Evolutionary conservation across 1,140 invertebrate species (phyloP), one percentile per base, ranked within the genome.

Genomic region (Metopolophium dirhodum): DNA sequence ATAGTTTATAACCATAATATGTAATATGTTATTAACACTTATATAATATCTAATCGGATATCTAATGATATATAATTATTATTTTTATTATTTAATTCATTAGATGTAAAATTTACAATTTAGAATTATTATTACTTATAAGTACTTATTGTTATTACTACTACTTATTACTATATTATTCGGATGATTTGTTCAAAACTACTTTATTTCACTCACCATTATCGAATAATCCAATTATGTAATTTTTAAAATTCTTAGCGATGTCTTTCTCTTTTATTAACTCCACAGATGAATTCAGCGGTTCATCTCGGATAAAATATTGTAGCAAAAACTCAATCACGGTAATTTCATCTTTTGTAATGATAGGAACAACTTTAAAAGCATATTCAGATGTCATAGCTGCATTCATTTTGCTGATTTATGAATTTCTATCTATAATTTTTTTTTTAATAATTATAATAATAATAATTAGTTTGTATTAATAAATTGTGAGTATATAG

Each of bases 291-390:
- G 96, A 95, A 95, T 97, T 97, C 30, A 97, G 95, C 0, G 97
- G 97, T 94, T 97, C 97, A 93, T 97, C 97, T 41, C 95, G 95
- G 95, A 97, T 97, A 95, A 97, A 97, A 94, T 96, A 96, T 94
- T 95, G 95, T 83, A 95, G 95, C 0, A 97, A 95, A 94, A 97
- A 97, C 11, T 96, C 95, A 3, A 97, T 94, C 0, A 96, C 95
- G 22, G 94, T 94, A 0, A 96, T 95, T 88, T 95, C 95, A 93
- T 97, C 96, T 54, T 96, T 95, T 49, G 94, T 94, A 47, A 94
- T 95, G 11, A 96, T 95, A n/a, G 92, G 90, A 4, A 94, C 92
- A 45, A 95, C 93, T 41, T 85, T 82, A 94, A 94, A 94, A 9
- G 30, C 30, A 41, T 18, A 6, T 41, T 90, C 14, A 8, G 54